These are phyloP conservation scores for Sycophila texana DNA, from an alignment of 2,888 invertebrate species.

Conservation along the genomic window DNA sequence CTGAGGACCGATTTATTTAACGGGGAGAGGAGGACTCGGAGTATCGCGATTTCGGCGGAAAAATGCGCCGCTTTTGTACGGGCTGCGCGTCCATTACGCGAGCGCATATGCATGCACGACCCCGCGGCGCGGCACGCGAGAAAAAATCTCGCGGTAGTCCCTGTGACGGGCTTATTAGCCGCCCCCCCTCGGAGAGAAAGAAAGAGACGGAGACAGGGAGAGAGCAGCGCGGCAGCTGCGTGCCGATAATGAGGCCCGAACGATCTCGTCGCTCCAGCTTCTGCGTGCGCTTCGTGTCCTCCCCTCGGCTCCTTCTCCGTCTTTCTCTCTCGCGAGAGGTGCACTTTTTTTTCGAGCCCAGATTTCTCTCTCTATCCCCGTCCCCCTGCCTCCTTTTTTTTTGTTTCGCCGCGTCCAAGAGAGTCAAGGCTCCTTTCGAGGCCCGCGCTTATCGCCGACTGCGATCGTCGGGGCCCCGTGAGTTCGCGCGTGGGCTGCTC, in stretches of 20 bases:
- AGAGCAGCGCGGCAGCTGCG: constrained; percentile 67
- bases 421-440: no score
- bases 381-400: no score
- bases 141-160: constrained; percentile 60
- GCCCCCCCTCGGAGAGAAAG: not conserved
- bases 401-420: no score
- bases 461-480: no score
- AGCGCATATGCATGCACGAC: not conserved
- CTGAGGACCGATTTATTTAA: no score
- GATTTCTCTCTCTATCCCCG: constrained; percentile 1
- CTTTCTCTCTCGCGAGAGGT: constrained; percentile 26
- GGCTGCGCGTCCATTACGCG: not conserved
- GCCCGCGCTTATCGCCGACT: no score
- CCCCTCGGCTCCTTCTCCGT: constrained; percentile 40
- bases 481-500: no score
- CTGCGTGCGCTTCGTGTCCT: constrained; percentile 41
- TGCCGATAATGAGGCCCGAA: constrained; percentile 70
- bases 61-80: no score
- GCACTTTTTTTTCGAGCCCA: constrained; percentile 6
- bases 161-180: constrained; percentile 73
- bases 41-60: no score
- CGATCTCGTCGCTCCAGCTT: constrained; percentile 30
- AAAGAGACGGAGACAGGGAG: no score
- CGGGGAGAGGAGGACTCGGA: no score
- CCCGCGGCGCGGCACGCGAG: not conserved